Percentiles rank a stretch among this genome's conserved stretches.
Conservation (phyloP, 2,888 invertebrate species). For the Ferrisia virgata region DNA sequence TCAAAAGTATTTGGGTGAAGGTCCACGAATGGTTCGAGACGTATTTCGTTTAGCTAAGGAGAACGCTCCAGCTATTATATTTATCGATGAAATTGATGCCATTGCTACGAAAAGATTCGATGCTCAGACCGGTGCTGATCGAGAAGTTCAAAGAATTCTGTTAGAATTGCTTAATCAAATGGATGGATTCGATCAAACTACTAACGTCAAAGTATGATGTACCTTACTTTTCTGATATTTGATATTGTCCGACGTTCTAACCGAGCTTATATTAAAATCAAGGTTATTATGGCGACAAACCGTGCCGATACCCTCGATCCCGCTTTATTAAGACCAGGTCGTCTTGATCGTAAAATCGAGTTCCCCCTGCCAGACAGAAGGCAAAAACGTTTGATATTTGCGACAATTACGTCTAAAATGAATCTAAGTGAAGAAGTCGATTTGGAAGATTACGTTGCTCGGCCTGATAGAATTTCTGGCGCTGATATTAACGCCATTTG, state of each 20-base stretch:
- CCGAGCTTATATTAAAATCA: not conserved
- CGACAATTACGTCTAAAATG: constrained; percentile 96
- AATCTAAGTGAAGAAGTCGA: constrained; percentile 98
- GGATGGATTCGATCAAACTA: constrained; percentile 99
- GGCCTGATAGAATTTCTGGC: constrained; percentile 97
- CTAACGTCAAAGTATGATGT: constrained; percentile 86
- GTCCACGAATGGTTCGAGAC: constrained; percentile 98
- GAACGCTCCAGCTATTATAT: constrained; percentile 98
- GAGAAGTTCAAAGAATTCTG: constrained; percentile 96
- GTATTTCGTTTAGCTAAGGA: constrained; percentile 98
- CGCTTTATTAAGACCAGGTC: constrained; percentile 89
- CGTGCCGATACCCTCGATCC: constrained; percentile 98
- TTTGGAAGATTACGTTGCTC: constrained; percentile 96
- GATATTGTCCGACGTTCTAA: not conserved
- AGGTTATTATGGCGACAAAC: constrained; percentile 58
- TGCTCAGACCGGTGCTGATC: constrained; percentile 96
- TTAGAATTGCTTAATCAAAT: constrained; percentile 97
- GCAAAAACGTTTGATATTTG: constrained; percentile 94
- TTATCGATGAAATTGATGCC: constrained; percentile 99
- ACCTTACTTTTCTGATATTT: not conserved
- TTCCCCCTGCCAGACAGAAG: constrained; percentile 93
- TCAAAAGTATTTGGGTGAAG: constrained; percentile 98
- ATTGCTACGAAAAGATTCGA: constrained; percentile 99
- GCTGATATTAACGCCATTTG: constrained; percentile 99
- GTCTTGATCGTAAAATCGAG: constrained; percentile 97